Evolutionary conservation across 2,113 vertebrate species (phyloP), one percentile per base, ranked within the genome.

Genomic region (Calypte anna): DNA sequence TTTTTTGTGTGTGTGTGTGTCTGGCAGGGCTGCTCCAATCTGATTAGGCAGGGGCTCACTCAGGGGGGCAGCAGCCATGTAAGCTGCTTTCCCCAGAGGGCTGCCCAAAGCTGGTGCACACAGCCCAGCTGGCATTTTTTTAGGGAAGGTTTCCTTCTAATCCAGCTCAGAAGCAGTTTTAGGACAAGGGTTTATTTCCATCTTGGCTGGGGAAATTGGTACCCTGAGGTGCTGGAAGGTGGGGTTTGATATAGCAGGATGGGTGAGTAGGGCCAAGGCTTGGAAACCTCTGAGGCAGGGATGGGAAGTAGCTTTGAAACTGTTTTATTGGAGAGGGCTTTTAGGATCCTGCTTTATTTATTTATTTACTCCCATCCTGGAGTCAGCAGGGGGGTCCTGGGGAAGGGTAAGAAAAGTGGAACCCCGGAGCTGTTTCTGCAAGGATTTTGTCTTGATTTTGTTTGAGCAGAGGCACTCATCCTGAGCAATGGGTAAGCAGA

Each of bases 391-490:
- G 24, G n/a, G 33, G 28, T 40, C 14, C 9, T 28, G 53, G n/a
- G 28, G 58, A 50, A 78, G 53, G 48, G 27, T 70, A 16, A 72
- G 74, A 20, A 53, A 87, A 72, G 57, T 40, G 69, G 51, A 91
- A 31, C n/a, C 43, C 7, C 0, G 2, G 25, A 78, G 57, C 7
- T 70, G 20, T 53, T 91, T 53, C 73, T 82, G 31, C n/a, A 33
- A 74, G 44, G 64, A 63, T 81, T 86, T 86, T 0, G 0, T 14
- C 23, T 81, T 0, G 0, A 33, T 33, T 33, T 33, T 33, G 1
- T 62, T 17, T 58, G 50, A 88, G 55, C 54, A 73, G 15, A 70
- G 57, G 9, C 30, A 23, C 0, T 4, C 28, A 33, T 14, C 14
- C 31, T 9, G 14, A 69, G 21, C 36, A 66, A 76, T 1, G 5